Evolutionary conservation across 2,797 vertebrate genomes (phyloP).

Genomic region (Simalia tracyae): DNA sequence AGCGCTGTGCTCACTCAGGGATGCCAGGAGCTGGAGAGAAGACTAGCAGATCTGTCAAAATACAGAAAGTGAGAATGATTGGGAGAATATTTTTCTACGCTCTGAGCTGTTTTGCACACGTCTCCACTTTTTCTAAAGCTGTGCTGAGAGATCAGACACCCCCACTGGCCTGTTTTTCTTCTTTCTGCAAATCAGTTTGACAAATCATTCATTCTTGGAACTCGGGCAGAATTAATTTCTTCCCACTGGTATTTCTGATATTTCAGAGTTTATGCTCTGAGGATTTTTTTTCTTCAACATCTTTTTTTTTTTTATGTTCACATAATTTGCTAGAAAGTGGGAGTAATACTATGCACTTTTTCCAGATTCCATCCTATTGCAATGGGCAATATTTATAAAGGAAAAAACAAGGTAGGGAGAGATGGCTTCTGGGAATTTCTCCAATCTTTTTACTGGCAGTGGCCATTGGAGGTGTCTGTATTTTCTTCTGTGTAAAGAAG

Average conservation of each 20-base stretch:
- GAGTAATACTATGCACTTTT: neutral
- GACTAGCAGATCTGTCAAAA: conserved; percentile 4
- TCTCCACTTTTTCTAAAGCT: conserved; percentile 14
- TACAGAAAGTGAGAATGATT: neutral
- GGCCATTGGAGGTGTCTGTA: neutral
- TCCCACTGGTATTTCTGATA: conserved; percentile 60
- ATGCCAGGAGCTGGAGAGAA: neutral
- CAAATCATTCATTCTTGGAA: conserved; percentile 44
- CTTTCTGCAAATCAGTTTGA: conserved; percentile 57
- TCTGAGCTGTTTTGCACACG: conserved; percentile 44
- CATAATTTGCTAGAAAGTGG: conserved; percentile 30
- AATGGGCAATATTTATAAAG: neutral
- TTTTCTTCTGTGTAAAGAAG: neutral
- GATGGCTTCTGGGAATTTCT: neutral
- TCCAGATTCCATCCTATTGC: conserved; percentile 27
- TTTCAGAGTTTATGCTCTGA: conserved; percentile 54
- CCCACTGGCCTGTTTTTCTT: conserved; percentile 52
- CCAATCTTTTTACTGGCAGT: neutral
- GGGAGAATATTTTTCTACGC: neutral
- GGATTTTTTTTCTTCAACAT: conserved; percentile 26
- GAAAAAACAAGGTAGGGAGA: neutral
- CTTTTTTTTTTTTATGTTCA: neutral
- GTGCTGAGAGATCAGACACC: conserved; percentile 32
- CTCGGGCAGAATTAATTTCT: conserved; percentile 50
- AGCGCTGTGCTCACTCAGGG: neutral